These are phyloP conservation scores for Pantherophis vulpinus DNA, from an alignment of 2,797 vertebrate genomes.

Conservation along the genomic window DNA sequence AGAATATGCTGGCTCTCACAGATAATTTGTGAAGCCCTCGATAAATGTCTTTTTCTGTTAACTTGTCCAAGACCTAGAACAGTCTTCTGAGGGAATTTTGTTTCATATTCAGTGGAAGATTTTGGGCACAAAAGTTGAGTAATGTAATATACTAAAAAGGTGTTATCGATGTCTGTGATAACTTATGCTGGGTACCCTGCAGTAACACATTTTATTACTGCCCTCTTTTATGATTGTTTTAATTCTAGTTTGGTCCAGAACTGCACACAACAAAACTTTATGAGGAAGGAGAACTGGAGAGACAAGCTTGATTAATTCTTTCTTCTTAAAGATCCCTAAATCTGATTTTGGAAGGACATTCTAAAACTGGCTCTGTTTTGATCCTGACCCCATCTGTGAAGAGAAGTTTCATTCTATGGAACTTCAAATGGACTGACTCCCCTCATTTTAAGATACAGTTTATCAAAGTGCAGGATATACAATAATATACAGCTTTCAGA, in stretches of 20 bases:
- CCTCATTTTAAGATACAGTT: not conserved
- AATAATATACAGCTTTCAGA: not conserved
- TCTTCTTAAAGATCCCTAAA: not conserved
- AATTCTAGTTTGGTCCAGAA: not conserved
- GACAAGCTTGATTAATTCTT: not conserved
- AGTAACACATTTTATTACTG: not conserved
- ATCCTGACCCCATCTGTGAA: not conserved
- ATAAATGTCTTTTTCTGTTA: not conserved
- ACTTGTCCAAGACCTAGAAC: not conserved
- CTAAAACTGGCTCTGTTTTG: not conserved
- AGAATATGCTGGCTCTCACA: not conserved
- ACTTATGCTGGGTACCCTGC: too few relatives aligned
- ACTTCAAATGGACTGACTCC: not conserved
- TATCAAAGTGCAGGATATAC: not conserved
- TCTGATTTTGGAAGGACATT: not conserved
- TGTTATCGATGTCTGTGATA: not conserved
- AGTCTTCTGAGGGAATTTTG: not conserved
- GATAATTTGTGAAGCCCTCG: not conserved
- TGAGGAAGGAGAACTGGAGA: not conserved
- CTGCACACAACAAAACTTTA: not conserved
- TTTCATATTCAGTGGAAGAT: not conserved
- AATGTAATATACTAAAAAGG: not conserved
- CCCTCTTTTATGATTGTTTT: not conserved
- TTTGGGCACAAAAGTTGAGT: not conserved
- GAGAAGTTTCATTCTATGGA: not conserved